Evolutionary conservation across 2,113 vertebrate genomes (phyloP).

Genomic region (Atrichornis clamosus): DNA sequence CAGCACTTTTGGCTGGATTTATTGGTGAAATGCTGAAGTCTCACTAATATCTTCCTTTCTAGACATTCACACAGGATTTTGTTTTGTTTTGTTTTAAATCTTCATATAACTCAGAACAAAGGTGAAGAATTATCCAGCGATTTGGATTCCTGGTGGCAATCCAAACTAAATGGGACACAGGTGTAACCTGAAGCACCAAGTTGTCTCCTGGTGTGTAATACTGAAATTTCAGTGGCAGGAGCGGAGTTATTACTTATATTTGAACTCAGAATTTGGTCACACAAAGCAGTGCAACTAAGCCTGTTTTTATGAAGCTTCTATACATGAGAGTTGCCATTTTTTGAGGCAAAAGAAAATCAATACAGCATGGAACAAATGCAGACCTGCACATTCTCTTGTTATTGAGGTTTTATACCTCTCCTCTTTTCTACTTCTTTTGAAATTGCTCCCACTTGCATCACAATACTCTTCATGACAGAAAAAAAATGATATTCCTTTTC

Average conservation of each 20-base stretch:
- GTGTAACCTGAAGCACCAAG: neutral
- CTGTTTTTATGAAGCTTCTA: neutral
- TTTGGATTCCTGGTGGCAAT: neutral
- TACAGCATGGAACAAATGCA: neutral
- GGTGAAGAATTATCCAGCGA: neutral
- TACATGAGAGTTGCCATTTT: neutral
- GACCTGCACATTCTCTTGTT: neutral
- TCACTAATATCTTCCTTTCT: neutral
- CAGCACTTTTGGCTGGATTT: neutral
- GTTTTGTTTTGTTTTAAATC: neutral
- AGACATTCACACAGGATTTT: neutral
- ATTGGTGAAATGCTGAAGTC: neutral
- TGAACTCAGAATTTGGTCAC: neutral
- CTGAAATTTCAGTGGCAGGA: neutral
- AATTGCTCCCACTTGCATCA: slow-evolving; percentile 11
- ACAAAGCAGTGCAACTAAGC: neutral
- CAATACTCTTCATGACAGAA: neutral
- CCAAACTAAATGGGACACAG: neutral
- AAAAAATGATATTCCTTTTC: neutral
- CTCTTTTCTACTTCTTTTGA: neutral
- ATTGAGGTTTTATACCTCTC: neutral
- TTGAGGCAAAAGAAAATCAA: neutral
- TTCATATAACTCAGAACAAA: neutral
- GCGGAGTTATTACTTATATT: neutral
- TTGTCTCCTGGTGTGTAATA: too few species aligned